Percentiles rank a stretch among this genome's conserved stretches.
These are phyloP conservation scores for Halocynthia roretzi DNA, from an alignment of 23 tunicate genomes.

Conservation along the genomic window DNA sequence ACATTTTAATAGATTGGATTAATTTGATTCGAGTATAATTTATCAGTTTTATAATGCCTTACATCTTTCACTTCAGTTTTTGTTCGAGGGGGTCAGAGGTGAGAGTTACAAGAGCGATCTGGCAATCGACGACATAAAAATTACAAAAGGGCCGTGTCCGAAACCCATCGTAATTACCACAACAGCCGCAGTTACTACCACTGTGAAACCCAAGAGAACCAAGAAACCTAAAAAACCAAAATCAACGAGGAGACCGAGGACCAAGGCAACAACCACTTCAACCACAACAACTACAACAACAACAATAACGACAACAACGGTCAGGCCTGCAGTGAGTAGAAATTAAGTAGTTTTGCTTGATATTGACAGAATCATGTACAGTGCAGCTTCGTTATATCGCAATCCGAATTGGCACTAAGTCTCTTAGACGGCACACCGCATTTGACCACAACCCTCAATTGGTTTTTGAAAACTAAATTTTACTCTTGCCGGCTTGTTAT, in stretches of 20 bases:
- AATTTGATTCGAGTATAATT: too few relatives aligned
- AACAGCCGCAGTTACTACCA: constrained; percentile 34
- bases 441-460: too few relatives aligned
- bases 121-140: constrained; percentile 74
- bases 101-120: constrained; percentile 40
- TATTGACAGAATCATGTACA: too few relatives aligned
- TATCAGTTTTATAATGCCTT: background rate
- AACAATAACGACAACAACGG: constrained; percentile 21
- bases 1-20: too few relatives aligned
- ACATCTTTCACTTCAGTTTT: constrained; percentile 23
- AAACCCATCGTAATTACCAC: constrained; percentile 31
- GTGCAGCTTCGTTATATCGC: too few relatives aligned
- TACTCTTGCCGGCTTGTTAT: too few relatives aligned
- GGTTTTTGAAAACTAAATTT: too few relatives aligned
- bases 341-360: too few relatives aligned
- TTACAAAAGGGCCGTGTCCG: constrained; percentile 30
- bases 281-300: constrained; percentile 28
- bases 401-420: too few relatives aligned
- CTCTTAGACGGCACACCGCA: too few relatives aligned
- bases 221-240: constrained; percentile 22
- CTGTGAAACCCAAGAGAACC: background rate
- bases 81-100: constrained; percentile 60
- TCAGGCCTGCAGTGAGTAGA: background rate
- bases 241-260: constrained; percentile 33
- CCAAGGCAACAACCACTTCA: constrained; percentile 5